A percentile compares a stretch with the other conserved stretches of the same genome.
These are phyloP conservation scores for Xestia c-nigrum DNA, from an alignment of 2,888 invertebrate genomes.

Conservation along the genomic window DNA sequence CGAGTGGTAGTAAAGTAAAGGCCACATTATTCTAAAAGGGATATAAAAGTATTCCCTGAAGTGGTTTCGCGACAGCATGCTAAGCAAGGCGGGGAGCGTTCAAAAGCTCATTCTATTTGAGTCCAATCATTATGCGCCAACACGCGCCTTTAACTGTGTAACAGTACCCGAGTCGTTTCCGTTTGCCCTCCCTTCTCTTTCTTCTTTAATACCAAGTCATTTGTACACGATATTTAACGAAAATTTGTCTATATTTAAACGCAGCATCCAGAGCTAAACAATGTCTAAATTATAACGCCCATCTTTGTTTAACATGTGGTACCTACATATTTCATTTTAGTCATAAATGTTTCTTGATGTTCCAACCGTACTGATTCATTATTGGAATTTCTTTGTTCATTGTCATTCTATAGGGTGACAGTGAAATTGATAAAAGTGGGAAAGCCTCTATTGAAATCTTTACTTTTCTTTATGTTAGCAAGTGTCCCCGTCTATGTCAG, in stretches of 20 bases:
- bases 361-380: conserved; percentile 9
- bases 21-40: conserved; percentile 75
- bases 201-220: conserved; percentile 79
- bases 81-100: conserved; percentile 77
- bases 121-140: conserved; percentile 87
- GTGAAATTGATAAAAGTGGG: conserved; percentile 26
- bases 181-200: conserved; percentile 80
- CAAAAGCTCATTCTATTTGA: conserved; percentile 85
- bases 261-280: conserved; percentile 62
- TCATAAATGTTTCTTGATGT: conserved; percentile 27
- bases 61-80: conserved; percentile 85
- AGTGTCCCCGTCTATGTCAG: conserved; percentile 21
- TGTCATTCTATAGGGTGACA: conserved; percentile 5
- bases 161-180: conserved; percentile 87
- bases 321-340: conserved; percentile 38
- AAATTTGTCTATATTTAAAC: conserved; percentile 73
- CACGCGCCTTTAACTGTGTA: conserved; percentile 88
- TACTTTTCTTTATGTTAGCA: conserved; percentile 39
- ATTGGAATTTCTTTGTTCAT: conserved; percentile 32
- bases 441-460: conserved; percentile 37
- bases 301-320: conserved; percentile 48
- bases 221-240: conserved; percentile 78
- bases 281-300: conserved; percentile 68
- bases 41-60: conserved; percentile 82
- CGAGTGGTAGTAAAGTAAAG: conserved; percentile 65